Evolutionary conservation across 2,888 invertebrate species (phyloP), one percentile per base, ranked within the genome.

Genomic region (Athrips mouffetella): DNA sequence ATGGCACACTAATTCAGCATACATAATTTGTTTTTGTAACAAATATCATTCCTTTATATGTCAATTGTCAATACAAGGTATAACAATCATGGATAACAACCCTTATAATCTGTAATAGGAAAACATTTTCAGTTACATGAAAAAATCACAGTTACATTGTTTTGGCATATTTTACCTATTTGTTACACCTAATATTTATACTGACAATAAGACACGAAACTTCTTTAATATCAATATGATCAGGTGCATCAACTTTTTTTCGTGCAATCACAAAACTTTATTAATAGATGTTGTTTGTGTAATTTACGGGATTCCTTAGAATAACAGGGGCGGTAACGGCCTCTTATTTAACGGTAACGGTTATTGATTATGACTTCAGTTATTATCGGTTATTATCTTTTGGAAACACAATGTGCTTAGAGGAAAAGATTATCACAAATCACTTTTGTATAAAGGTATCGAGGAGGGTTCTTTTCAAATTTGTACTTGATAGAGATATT

Each of bases 381-480:
- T 45, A 45, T 37, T 21, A 42, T 30, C 29, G 42, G 29, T 42
- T 42, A 42, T 42, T 21, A 42, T 18, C 18, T 39, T 39, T 18
- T 5, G 37, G 39, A 31, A 39, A 41, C 40, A 50, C 44, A 47
- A 44, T 39, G 18, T 44, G 30, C 23, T 47, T 39, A 50, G 30
- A 29, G n/a, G 27, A 35, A 27, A 13, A n/a, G 31, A 46, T 49
- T 49, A 49, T 46, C 46, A 21, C 49, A 49, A 49, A 49, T 49
- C 45, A 37, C 8, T 29, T 15, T 18, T 29, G 15, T 18, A 42
- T 18, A 29, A 11, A 23, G 7, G 11, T 39, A 11, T 10, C 1
- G 3, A 25, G 15, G 10, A 23, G 8, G 4, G 10, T n/a, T 13
- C 31, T 13, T 11, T 15, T 15, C 6, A 11, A 37, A 37, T 37